phyloP scores from a whole-genome alignment of 2,797 vertebrate genomes.

The Echiichthys vipera region DNA sequence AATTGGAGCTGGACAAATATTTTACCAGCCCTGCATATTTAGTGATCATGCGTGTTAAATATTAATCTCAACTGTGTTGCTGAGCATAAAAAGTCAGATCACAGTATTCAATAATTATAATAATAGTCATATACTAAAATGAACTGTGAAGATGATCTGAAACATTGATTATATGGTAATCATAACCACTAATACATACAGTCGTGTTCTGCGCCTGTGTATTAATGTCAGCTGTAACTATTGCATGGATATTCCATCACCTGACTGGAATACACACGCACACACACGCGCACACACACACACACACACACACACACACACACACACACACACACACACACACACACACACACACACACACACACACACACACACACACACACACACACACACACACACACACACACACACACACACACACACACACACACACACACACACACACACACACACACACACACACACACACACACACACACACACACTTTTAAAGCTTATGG shows the following conservation, averaged over 20 bases:
- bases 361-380: background rate
- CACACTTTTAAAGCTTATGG: slow-evolving; percentile 12
- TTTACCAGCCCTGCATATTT: background rate
- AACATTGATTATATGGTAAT: slow-evolving; percentile 12
- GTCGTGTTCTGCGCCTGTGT: background rate
- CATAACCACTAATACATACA: slow-evolving; percentile 19
- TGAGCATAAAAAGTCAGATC: background rate
- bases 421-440: background rate
- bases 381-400: background rate
- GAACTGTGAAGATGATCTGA: slow-evolving; percentile 20
- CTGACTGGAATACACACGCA: slow-evolving; percentile 11
- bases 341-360: background rate
- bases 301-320: background rate
- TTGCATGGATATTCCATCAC: slow-evolving; percentile 64
- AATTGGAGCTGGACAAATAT: slow-evolving; percentile 9
- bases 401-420: background rate
- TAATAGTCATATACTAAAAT: background rate
- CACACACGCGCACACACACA: background rate
- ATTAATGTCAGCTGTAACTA: slow-evolving; percentile 18
- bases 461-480: background rate
- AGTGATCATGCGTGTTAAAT: background rate
- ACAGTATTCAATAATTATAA: background rate
- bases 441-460: background rate
- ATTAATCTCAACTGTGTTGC: background rate
- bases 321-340: background rate